phyloP scores from a whole-genome alignment of 1,140 invertebrate genomes.

The Ceratitis capitata region DNA sequence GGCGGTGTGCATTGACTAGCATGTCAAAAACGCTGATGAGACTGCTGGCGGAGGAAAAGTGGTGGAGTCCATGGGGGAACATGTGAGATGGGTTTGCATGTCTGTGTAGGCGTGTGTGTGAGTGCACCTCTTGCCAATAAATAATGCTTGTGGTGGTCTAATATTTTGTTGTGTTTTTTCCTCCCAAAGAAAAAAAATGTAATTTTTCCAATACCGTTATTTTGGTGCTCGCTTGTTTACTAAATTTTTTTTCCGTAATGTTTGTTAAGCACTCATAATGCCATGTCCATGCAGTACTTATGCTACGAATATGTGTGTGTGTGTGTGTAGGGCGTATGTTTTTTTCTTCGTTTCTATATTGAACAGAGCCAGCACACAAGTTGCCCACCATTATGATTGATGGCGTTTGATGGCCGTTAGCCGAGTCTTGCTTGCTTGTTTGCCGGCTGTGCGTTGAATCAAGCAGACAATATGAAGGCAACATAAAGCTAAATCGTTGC shows the following conservation, averaged over 20 bases:
- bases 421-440: background rate
- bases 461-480: background rate
- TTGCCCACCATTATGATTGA: constrained; percentile 36
- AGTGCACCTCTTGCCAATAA: background rate
- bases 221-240: background rate
- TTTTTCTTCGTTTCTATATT: background rate
- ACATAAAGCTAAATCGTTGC: constrained; percentile 6
- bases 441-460: background rate
- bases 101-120: background rate
- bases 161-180: background rate
- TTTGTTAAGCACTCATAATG: constrained; percentile 3
- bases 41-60: background rate
- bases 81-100: too few relatives aligned
- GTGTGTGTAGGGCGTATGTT: background rate
- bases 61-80: background rate
- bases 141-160: background rate
- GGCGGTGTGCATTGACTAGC: background rate
- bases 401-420: constrained; percentile 24
- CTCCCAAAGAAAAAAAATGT: too few relatives aligned
- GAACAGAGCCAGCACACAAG: background rate
- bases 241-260: background rate
- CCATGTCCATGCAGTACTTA: background rate
- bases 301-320: background rate
- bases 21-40: too few relatives aligned
- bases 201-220: background rate